Conservation (phyloP, 2,888 invertebrate species). For the Ecdyonurus torrentis region DNA sequence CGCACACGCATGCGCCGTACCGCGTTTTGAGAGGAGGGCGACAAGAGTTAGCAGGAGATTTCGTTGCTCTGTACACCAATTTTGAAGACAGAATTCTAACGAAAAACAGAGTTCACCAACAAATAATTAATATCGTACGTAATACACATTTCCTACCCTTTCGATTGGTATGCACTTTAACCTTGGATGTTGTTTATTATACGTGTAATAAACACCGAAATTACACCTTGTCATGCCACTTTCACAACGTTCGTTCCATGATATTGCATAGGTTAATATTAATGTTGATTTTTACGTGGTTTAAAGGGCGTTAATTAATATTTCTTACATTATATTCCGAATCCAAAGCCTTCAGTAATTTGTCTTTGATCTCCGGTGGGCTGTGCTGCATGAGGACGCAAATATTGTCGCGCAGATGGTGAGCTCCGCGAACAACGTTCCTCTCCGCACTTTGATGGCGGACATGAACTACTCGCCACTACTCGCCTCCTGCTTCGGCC, state of each 20-base stretch:
- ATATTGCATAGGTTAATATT: neutral
- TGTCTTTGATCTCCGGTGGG: conserved; percentile 78
- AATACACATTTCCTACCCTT: conserved; percentile 11
- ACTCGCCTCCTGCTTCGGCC: neutral
- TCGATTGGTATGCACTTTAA: conserved; percentile 8
- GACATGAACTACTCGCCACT: conserved; percentile 21
- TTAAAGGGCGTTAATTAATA: neutral
- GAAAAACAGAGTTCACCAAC: neutral
- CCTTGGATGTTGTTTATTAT: neutral
- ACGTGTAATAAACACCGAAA: neutral
- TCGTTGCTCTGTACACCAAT: conserved; percentile 18
- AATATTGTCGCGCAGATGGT: conserved; percentile 27
- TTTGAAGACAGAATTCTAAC: conserved; percentile 15
- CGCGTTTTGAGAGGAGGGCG: conserved; percentile 19
- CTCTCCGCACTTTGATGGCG: conserved; percentile 32
- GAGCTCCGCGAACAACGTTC: conserved; percentile 28
- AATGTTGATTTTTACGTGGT: neutral
- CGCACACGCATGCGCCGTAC: conserved; percentile 18
- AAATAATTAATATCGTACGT: conserved; percentile 9
- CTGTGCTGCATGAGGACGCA: conserved; percentile 37
- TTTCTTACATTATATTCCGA: conserved; percentile 93
- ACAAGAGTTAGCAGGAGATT: conserved; percentile 18
- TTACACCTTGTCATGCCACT: conserved; percentile 13
- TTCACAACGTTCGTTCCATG: conserved; percentile 11
- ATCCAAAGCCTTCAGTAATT: conserved; percentile 93